Conservation (phyloP, 2,888 invertebrate species). For the Chymomyza procnemis region DNA sequence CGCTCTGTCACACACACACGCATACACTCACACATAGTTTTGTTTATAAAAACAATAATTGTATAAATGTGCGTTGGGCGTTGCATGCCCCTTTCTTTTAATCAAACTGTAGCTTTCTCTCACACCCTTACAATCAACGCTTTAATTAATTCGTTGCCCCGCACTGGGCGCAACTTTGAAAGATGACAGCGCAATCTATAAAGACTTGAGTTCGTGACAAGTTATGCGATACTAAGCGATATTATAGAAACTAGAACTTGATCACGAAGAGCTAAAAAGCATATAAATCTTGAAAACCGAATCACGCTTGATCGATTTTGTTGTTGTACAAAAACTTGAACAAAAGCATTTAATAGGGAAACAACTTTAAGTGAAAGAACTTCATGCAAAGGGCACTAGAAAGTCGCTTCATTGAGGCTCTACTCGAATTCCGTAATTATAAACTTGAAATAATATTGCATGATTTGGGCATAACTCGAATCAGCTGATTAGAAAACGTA, state of each 20-base stretch:
- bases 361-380: no score
- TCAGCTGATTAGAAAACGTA: no score
- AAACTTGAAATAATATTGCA: no score
- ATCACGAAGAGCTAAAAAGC: not conserved
- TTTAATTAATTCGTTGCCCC: constrained; percentile 64
- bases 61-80: constrained; percentile 7
- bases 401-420: no score
- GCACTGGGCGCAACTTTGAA: constrained; percentile 55
- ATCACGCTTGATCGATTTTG: not conserved
- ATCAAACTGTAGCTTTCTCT: constrained; percentile 20
- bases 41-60: constrained; percentile 8
- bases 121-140: constrained; percentile 10
- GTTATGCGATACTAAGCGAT: not conserved
- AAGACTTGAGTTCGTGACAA: not conserved
- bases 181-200: not conserved
- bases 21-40: constrained; percentile 21
- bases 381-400: no score
- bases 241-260: not conserved
- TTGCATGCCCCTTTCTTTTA: constrained; percentile 23
- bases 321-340: not conserved
- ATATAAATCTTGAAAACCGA: not conserved
- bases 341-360: not conserved
- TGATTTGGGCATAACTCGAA: no score
- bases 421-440: no score
- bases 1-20: constrained; percentile 10